phyloP scores from a whole-genome alignment of 2,797 vertebrate genomes.

The Muscicapa striata region DNA sequence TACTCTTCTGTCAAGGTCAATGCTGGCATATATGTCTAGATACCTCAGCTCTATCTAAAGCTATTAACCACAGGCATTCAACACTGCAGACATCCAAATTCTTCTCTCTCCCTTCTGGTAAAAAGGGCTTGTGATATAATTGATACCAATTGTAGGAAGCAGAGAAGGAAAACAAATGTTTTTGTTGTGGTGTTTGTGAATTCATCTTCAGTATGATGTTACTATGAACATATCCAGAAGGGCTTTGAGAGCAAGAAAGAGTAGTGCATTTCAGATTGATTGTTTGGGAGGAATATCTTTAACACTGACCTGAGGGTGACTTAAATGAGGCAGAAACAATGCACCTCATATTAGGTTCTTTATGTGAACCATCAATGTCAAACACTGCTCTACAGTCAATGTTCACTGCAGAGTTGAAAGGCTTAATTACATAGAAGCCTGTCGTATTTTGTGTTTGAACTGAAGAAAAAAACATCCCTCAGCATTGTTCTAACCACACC shows the following conservation, averaged over 20 bases:
- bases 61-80: background rate
- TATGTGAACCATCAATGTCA: background rate
- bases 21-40: background rate
- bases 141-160: background rate
- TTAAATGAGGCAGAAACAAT: background rate
- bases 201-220: background rate
- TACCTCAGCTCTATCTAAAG: background rate
- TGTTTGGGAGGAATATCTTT: background rate
- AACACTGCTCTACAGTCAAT: background rate
- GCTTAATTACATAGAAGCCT: background rate
- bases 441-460: background rate
- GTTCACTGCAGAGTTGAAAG: background rate
- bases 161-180: background rate
- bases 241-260: background rate
- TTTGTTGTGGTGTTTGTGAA: background rate
- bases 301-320: background rate
- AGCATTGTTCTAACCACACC: background rate
- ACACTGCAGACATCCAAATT: background rate
- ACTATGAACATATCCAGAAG: background rate
- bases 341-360: background rate
- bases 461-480: background rate
- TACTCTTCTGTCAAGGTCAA: background rate
- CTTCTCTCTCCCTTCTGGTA: background rate
- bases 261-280: background rate
- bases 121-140: background rate